These are phyloP conservation scores for Gambusia yucatana DNA, from an alignment of 2,797 vertebrate species.

Conservation along the genomic window DNA sequence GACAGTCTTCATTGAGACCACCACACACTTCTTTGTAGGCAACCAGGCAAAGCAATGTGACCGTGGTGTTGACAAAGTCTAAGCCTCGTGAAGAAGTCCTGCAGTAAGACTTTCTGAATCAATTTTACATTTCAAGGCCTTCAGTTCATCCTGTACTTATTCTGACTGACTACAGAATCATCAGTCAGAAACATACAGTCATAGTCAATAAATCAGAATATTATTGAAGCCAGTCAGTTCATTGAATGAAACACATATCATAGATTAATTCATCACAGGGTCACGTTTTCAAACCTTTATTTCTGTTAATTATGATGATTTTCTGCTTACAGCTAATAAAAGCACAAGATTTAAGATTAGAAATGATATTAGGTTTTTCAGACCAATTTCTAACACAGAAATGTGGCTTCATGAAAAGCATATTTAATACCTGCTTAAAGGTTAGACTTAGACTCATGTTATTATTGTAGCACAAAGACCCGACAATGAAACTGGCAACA, in stretches of 20 bases:
- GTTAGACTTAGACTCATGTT: neutral
- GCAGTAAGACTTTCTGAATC: neutral
- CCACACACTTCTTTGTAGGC: neutral
- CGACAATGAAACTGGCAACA: too few relatives aligned
- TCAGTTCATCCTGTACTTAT: neutral
- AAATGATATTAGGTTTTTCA: neutral
- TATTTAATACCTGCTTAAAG: neutral
- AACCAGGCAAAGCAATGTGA: neutral
- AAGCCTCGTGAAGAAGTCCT: neutral
- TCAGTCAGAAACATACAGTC: neutral
- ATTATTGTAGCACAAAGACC: too few relatives aligned
- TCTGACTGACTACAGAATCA: neutral
- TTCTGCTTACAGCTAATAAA: neutral
- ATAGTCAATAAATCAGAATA: neutral
- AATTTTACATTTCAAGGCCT: neutral
- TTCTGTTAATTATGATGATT: neutral
- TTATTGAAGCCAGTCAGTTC: neutral
- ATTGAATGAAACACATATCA: neutral
- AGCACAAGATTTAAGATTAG: neutral
- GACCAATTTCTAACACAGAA: neutral
- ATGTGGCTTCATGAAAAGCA: neutral
- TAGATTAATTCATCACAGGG: neutral
- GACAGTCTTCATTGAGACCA: neutral
- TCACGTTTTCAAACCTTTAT: neutral
- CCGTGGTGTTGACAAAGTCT: neutral